phyloP scores from a whole-genome alignment of 2,888 invertebrate genomes.

The Pinctada fucata region DNA sequence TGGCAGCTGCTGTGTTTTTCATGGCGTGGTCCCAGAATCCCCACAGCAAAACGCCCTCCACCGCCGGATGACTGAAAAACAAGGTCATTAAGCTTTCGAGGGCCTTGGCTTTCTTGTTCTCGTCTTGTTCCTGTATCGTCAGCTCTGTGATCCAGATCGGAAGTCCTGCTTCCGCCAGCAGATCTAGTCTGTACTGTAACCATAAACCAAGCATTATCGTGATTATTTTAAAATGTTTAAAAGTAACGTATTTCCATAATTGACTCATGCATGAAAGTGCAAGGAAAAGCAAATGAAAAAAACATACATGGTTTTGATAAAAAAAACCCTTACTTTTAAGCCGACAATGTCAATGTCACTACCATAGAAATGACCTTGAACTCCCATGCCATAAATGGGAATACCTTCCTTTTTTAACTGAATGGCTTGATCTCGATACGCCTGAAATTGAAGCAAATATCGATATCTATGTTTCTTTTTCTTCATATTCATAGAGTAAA shows the following conservation, averaged over 20 bases:
- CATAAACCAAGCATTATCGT: background rate
- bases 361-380: conserved; percentile 50
- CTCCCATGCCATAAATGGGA: conserved; percentile 53
- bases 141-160: conserved; percentile 63
- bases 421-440: conserved; percentile 49
- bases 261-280: too few relatives aligned
- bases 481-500: too few relatives aligned
- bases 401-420: conserved; percentile 43
- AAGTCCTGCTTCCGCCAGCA: conserved; percentile 50
- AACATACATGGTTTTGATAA: too few relatives aligned
- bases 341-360: conserved; percentile 13
- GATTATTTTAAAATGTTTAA: too few relatives aligned
- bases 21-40: conserved; percentile 55
- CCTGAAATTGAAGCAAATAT: conserved; percentile 30
- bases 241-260: too few relatives aligned
- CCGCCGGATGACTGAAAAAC: conserved; percentile 36
- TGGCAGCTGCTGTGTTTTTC: conserved; percentile 32
- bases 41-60: conserved; percentile 51
- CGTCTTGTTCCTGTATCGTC: conserved; percentile 42
- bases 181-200: conserved; percentile 50
- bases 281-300: too few relatives aligned
- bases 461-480: too few relatives aligned
- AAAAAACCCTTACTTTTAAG: conserved; percentile 22
- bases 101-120: conserved; percentile 41
- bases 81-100: conserved; percentile 32